Evolutionary conservation across 2,113 vertebrate genomes (phyloP).

Genomic region (Neolamprologus modestus): DNA sequence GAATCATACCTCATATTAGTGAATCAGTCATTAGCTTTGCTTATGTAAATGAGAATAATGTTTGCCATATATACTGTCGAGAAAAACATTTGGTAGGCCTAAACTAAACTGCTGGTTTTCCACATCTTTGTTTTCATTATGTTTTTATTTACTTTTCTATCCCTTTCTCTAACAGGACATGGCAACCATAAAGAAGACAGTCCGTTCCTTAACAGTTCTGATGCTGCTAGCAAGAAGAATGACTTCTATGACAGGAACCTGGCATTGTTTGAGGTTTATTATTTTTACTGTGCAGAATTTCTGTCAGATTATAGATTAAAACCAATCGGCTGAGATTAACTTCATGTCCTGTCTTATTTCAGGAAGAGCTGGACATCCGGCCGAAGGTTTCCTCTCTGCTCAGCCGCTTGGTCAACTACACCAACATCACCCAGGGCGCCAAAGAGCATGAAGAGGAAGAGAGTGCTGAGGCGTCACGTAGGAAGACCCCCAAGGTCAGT

Average conservation of each 20-base stretch:
- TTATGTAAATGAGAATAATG: not conserved
- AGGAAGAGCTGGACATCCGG: constrained; percentile 97
- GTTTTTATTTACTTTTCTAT: not conserved
- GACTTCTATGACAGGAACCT: constrained; percentile 95
- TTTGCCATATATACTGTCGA: not conserved
- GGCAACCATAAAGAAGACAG: constrained; percentile 90
- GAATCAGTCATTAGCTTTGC: not conserved
- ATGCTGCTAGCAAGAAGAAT: constrained; percentile 76
- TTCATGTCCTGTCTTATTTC: constrained; percentile 1
- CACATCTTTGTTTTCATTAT: not conserved
- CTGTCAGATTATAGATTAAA: not conserved
- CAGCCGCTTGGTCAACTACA: constrained; percentile 95
- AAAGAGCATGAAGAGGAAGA: constrained; percentile 97
- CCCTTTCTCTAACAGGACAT: constrained; percentile 72
- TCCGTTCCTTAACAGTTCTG: constrained; percentile 83
- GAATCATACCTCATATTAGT: not conserved
- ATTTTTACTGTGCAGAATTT: not conserved
- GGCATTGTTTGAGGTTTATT: constrained; percentile 93
- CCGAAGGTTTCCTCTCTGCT: constrained; percentile 96
- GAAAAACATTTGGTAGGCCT: not conserved
- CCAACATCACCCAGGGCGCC: constrained; percentile 92
- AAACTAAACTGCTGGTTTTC: not conserved
- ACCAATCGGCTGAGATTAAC: not conserved
- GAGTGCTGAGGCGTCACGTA: constrained; percentile 73
- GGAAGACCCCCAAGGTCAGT: constrained; percentile 84